phyloP scores from a whole-genome alignment of 2,113 vertebrate genomes.

The Gambusia affinis region DNA sequence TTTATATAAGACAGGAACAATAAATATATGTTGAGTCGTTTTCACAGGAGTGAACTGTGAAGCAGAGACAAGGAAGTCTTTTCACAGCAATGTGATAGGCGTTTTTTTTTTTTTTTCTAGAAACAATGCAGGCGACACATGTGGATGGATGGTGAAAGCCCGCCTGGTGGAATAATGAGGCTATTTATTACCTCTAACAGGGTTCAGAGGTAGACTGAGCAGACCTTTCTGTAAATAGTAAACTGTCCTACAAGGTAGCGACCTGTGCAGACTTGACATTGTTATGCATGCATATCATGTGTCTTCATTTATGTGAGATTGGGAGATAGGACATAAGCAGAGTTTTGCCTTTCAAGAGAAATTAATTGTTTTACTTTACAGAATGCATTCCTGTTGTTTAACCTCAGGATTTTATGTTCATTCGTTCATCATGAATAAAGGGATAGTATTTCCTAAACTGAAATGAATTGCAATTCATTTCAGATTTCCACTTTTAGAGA shows the following conservation, averaged over 20 bases:
- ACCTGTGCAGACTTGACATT: constrained; percentile 44
- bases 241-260: constrained; percentile 55
- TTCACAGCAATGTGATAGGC: constrained; percentile 16
- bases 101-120: background rate
- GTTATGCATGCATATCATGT: constrained; percentile 9
- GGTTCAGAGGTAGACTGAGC: constrained; percentile 49
- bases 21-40: constrained; percentile 30
- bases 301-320: background rate
- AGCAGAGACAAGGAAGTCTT: constrained; percentile 9
- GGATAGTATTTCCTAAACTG: background rate
- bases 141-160: constrained; percentile 48
- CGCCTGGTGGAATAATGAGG: constrained; percentile 58
- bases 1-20: constrained; percentile 2
- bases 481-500: too few relatives aligned
- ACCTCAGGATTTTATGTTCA: background rate
- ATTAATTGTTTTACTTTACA: background rate
- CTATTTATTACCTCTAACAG: constrained; percentile 66
- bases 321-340: background rate
- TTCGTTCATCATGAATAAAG: background rate
- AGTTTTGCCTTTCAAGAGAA: background rate
- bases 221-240: constrained; percentile 42
- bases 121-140: constrained; percentile 50
- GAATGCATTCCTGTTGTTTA: background rate
- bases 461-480: too few relatives aligned
- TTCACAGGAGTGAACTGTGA: constrained; percentile 4